Conservation (phyloP, 1,140 invertebrate species). For the Pseudomyrmex sp. region DNA sequence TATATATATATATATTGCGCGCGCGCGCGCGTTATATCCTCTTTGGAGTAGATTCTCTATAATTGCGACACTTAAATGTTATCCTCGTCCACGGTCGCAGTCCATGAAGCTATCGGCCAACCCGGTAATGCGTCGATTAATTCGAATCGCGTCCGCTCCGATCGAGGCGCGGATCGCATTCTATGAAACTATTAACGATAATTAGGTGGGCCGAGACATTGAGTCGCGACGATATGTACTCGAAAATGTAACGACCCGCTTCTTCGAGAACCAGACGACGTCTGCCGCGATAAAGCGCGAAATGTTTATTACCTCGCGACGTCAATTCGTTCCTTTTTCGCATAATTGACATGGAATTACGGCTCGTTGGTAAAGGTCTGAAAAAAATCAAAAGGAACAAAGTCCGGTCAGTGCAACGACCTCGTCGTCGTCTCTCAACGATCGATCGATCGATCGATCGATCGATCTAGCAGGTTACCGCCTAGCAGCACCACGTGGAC, state of each 20-base stretch:
- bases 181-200: constrained; percentile 56
- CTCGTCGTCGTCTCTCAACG: background rate
- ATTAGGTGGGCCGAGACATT: constrained; percentile 56
- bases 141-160: constrained; percentile 62
- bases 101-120: constrained; percentile 69
- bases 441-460: constrained; percentile 46
- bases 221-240: background rate
- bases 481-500: constrained; percentile 44
- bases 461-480: constrained; percentile 55
- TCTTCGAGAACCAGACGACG: background rate
- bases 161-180: constrained; percentile 55
- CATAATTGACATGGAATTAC: background rate
- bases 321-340: background rate
- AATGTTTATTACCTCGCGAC: no score
- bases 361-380: background rate
- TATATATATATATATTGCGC: no score
- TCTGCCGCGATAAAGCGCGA: no score
- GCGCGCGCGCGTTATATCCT: constrained; percentile 68
- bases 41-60: constrained; percentile 62
- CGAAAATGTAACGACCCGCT: background rate
- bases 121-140: constrained; percentile 72
- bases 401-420: background rate
- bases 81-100: constrained; percentile 51
- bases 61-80: constrained; percentile 73
- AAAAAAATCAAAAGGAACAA: constrained; percentile 29